These are phyloP conservation scores for Meloe dianella DNA, from an alignment of 2,888 invertebrate species.

Conservation along the genomic window DNA sequence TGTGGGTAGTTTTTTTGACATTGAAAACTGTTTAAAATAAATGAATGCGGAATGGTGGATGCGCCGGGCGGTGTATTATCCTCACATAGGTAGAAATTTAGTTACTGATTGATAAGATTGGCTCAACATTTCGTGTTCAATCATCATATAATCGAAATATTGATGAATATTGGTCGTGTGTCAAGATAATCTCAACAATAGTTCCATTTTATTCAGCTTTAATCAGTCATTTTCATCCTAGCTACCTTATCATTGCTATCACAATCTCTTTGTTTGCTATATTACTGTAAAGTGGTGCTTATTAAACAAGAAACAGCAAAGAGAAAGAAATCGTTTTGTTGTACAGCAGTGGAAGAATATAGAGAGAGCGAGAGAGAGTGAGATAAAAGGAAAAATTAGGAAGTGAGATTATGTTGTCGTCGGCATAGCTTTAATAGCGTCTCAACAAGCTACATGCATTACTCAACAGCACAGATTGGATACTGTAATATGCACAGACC, in stretches of 20 bases:
- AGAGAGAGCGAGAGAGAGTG: neutral
- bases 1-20: neutral
- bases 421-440: constrained; percentile 24
- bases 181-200: neutral
- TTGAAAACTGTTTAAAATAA: neutral
- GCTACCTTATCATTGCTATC: neutral
- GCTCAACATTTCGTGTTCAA: too few relatives aligned
- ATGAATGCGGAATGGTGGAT: neutral
- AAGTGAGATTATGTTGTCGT: constrained; percentile 14
- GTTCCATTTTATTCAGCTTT: neutral
- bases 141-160: too few relatives aligned
- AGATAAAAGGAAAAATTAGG: neutral
- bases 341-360: too few relatives aligned
- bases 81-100: too few relatives aligned
- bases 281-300: neutral
- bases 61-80: neutral
- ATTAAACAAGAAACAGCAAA: neutral
- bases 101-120: too few relatives aligned
- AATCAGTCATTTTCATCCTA: neutral
- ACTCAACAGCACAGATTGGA: constrained; percentile 56
- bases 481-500: constrained; percentile 57
- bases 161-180: too few relatives aligned
- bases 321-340: neutral
- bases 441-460: constrained; percentile 49
- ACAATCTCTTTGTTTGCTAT: neutral